A percentile compares a stretch with the other conserved stretches of the same genome.
These are phyloP conservation scores for Dendrolimus pini DNA, from an alignment of 2,888 invertebrate species.

Conservation along the genomic window DNA sequence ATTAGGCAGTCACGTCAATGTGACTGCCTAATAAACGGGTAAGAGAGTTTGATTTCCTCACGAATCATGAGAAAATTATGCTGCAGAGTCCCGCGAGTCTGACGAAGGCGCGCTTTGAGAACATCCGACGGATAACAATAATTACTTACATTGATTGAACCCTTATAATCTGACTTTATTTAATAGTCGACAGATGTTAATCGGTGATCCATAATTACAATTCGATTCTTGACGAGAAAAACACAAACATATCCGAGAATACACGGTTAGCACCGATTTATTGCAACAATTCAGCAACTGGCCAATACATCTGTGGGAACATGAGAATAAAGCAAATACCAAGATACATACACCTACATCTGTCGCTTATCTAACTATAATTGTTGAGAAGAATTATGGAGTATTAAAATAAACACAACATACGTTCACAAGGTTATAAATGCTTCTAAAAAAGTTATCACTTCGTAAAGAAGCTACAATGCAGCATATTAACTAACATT, in stretches of 20 bases:
- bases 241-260: conserved; percentile 40
- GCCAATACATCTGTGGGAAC: background rate
- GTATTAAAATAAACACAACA: conserved; percentile 19
- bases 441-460: conserved; percentile 38
- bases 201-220: conserved; percentile 69
- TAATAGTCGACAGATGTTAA: conserved; percentile 76
- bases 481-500: conserved; percentile 52
- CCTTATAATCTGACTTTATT: conserved; percentile 71
- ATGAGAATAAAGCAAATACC: background rate
- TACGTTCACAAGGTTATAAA: conserved; percentile 39
- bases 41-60: conserved; percentile 65
- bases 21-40: conserved; percentile 71
- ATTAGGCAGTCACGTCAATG: conserved; percentile 60
- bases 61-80: conserved; percentile 74
- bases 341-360: background rate
- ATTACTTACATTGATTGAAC: conserved; percentile 75
- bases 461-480: conserved; percentile 50
- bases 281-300: conserved; percentile 22
- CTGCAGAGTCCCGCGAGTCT: conserved; percentile 28
- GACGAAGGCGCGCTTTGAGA: conserved; percentile 59
- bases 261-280: conserved; percentile 33
- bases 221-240: conserved; percentile 69
- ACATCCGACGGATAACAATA: conserved; percentile 75
- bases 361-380: conserved; percentile 5
- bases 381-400: conserved; percentile 13